A percentile compares a stretch with the other conserved stretches of the same genome.
phyloP scores from a whole-genome alignment of 2,888 invertebrate species.

The Drosophila fungiperda region DNA sequence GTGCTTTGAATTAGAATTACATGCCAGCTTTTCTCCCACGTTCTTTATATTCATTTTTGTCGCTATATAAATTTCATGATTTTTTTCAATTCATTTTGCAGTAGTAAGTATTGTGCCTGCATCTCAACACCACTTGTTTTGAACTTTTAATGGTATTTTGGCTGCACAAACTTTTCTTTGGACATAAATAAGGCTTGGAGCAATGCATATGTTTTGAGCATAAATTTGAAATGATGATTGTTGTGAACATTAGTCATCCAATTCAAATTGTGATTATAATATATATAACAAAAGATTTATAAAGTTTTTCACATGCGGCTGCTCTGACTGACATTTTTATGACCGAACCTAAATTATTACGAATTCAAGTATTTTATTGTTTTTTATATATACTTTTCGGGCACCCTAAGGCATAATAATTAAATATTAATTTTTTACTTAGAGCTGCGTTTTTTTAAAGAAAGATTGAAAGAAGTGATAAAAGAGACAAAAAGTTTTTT shows the following conservation, averaged over 20 bases:
- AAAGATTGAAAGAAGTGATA: neutral
- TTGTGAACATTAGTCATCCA: constrained; percentile 58
- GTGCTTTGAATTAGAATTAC: constrained; percentile 78
- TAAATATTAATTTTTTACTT: neutral
- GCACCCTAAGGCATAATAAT: neutral
- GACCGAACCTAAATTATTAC: neutral
- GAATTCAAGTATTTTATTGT: neutral
- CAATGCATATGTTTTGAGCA: constrained; percentile 34
- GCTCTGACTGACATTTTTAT: neutral
- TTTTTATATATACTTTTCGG: neutral
- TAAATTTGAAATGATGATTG: constrained; percentile 59
- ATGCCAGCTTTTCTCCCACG: constrained; percentile 40
- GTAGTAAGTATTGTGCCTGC: constrained; percentile 23
- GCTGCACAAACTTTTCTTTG: constrained; percentile 30
- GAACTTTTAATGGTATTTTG: constrained; percentile 74
- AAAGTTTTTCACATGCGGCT: constrained; percentile 1
- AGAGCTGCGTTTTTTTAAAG: neutral
- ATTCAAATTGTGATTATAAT: constrained; percentile 49
- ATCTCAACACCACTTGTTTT: constrained; percentile 65
- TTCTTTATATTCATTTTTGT: constrained; percentile 41
- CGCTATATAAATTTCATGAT: constrained; percentile 9
- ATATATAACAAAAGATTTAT: constrained; percentile 22
- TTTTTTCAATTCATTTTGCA: constrained; percentile 35
- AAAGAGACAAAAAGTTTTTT: neutral
- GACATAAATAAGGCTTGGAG: constrained; percentile 4